These are phyloP conservation scores for Luffia ferchaultella DNA, from an alignment of 2,888 invertebrate species.

Conservation along the genomic window DNA sequence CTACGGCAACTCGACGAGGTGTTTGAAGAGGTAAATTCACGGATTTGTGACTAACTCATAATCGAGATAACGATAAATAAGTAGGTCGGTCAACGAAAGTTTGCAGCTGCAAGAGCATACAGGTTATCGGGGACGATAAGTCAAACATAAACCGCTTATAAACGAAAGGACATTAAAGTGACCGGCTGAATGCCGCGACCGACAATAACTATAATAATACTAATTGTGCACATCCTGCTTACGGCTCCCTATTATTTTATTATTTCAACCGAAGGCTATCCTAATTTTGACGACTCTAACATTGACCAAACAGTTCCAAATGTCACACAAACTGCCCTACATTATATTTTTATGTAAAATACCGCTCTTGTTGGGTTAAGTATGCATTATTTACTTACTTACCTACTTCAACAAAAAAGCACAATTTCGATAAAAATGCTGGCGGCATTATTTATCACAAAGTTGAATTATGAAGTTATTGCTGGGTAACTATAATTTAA, in stretches of 20 bases:
- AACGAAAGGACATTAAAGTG: neutral
- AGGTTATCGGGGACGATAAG: neutral
- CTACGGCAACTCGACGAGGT: constrained; percentile 27
- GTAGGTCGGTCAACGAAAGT: neutral
- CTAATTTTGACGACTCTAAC: neutral
- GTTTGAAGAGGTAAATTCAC: constrained; percentile 40
- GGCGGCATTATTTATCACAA: too few species aligned
- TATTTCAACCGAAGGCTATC: neutral
- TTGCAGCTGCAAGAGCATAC: neutral
- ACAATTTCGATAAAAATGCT: too few species aligned
- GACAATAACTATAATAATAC: neutral
- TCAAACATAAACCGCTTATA: neutral
- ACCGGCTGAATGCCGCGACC: neutral
- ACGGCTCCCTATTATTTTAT: neutral
- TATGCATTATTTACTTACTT: too few species aligned
- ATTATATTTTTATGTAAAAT: too few species aligned
- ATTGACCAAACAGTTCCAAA: neutral
- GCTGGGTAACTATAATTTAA: too few species aligned
- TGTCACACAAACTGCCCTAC: too few species aligned
- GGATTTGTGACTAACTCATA: neutral
- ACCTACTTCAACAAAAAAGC: too few species aligned
- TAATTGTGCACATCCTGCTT: neutral
- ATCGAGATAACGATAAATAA: neutral
- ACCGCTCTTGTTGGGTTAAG: too few species aligned
- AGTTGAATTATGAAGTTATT: too few species aligned